Evolutionary conservation across 2,888 invertebrate species (phyloP).

Genomic region (Junonia oenone): DNA sequence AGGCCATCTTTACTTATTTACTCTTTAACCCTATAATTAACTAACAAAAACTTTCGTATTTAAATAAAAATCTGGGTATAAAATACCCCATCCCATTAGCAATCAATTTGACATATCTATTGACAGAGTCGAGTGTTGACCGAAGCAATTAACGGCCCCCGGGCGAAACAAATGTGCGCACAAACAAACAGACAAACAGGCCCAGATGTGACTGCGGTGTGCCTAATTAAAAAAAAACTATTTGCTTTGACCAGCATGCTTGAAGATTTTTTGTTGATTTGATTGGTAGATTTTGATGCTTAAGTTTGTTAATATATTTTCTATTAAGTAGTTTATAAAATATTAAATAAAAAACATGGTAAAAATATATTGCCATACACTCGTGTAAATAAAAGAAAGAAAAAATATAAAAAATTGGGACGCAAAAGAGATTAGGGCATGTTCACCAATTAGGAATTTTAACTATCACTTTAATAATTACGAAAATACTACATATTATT

Average conservation of each 20-base stretch:
- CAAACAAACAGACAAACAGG: constrained; percentile 44
- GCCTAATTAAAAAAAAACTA: constrained; percentile 17
- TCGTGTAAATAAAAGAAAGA: no score
- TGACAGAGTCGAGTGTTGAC: constrained; percentile 39
- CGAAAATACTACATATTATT: no score
- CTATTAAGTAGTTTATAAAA: no score
- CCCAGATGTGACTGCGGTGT: constrained; percentile 42
- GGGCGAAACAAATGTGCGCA: constrained; percentile 49
- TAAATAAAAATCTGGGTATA: neutral
- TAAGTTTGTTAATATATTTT: no score
- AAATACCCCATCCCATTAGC: constrained; percentile 24
- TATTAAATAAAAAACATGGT: no score
- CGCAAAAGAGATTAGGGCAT: no score
- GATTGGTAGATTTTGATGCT: neutral
- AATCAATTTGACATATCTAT: constrained; percentile 37
- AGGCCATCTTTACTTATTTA: no score
- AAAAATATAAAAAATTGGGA: no score
- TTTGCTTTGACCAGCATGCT: constrained; percentile 7
- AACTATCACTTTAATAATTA: no score
- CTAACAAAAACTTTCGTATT: neutral
- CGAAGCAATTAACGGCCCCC: constrained; percentile 37
- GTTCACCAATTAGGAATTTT: no score
- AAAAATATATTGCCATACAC: no score
- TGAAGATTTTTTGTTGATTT: neutral
- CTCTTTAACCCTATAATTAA: neutral